Conservation (phyloP, 2,888 invertebrate genomes). For the Icerya purchasi region DNA sequence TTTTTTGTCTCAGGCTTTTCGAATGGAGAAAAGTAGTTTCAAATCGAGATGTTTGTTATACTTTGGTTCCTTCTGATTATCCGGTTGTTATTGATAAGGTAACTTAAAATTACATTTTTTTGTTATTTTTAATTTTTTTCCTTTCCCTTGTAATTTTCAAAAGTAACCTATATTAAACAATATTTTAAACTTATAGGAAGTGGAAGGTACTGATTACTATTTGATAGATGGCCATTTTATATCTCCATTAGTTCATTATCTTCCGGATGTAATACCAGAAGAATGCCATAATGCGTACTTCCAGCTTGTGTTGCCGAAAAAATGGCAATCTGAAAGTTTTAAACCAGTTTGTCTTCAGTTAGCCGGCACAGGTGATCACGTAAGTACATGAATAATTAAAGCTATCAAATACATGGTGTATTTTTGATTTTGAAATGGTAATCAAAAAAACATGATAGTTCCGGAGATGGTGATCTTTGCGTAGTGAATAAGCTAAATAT, state of each 20-base stretch:
- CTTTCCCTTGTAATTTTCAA: too few species aligned
- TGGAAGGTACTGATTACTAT: conserved; percentile 46
- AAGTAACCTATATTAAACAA: too few species aligned
- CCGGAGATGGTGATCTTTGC: too few species aligned
- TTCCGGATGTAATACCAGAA: conserved; percentile 71
- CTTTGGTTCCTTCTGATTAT: conserved; percentile 58
- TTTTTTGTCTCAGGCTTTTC: too few species aligned
- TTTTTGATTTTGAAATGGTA: too few species aligned
- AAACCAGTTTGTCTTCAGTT: conserved; percentile 82
- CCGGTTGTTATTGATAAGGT: conserved; percentile 74
- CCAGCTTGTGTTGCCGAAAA: conserved; percentile 55
- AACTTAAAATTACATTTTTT: too few species aligned
- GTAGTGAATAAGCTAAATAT: too few species aligned
- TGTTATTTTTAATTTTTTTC: too few species aligned
- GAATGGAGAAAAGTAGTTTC: conserved; percentile 73
- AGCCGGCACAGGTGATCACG: conserved; percentile 96
- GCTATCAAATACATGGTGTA: too few species aligned
- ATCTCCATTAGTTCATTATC: conserved; percentile 56
- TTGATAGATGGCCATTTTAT: conserved; percentile 70
- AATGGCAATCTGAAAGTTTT: conserved; percentile 44
- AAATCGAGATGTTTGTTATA: conserved; percentile 56
- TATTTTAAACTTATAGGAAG: conserved; percentile 49
- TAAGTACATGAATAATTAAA: conserved; percentile 36
- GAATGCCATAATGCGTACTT: conserved; percentile 67
- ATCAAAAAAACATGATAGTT: background rate